Conservation (phyloP, 1,140 invertebrate genomes). For the Grapholita molesta region DNA sequence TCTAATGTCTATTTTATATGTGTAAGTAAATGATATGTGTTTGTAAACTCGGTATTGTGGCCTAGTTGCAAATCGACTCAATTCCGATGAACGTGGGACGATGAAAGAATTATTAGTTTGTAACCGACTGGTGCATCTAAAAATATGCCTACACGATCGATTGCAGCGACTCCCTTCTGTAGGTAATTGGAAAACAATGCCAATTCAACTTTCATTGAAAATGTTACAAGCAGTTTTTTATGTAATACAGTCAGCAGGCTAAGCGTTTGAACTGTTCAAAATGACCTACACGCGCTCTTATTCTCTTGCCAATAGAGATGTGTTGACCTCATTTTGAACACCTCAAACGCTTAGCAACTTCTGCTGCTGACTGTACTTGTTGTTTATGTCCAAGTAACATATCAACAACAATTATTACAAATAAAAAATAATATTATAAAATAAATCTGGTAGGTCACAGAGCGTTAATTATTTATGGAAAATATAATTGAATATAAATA, state of each 20-base stretch:
- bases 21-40: too few relatives aligned
- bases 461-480: background rate
- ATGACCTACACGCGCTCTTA: too few relatives aligned
- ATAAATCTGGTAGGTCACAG: background rate
- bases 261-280: too few relatives aligned
- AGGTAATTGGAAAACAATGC: background rate
- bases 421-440: background rate
- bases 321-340: too few relatives aligned
- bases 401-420: background rate
- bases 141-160: constrained; percentile 66
- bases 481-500: background rate
- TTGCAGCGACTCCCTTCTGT: constrained; percentile 32
- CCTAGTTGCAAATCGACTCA: constrained; percentile 31
- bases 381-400: too few relatives aligned
- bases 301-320: too few relatives aligned
- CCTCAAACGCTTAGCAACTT: too few relatives aligned
- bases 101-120: constrained; percentile 63
- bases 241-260: too few relatives aligned
- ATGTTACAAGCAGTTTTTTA: too few relatives aligned
- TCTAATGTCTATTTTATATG: too few relatives aligned
- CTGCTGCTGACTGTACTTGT: too few relatives aligned
- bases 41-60: background rate
- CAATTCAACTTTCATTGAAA: background rate
- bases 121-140: constrained; percentile 60
- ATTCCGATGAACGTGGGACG: constrained; percentile 39